Conservation (phyloP, 2,113 vertebrate species). For the Psittacus erithacus region DNA sequence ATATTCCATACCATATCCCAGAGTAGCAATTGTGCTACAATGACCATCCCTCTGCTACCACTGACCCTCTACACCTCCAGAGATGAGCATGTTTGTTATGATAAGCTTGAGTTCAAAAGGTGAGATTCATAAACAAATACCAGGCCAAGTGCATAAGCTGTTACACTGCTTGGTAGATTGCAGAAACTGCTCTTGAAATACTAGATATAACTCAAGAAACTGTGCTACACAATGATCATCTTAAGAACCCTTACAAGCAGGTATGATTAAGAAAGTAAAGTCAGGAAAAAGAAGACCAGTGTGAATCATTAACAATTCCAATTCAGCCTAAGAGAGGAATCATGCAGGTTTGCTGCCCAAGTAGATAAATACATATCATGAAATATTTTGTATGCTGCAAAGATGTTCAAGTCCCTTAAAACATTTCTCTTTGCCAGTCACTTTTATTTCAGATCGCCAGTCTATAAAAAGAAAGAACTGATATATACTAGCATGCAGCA, state of each 20-base stretch:
- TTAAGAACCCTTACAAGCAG: not conserved
- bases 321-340: not conserved
- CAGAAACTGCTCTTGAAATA: not conserved
- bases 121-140: not conserved
- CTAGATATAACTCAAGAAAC: not conserved
- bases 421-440: slow-evolving; percentile 30
- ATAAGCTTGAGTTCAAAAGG: not conserved
- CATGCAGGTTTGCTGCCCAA: not conserved
- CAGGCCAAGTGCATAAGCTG: not conserved
- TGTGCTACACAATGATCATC: not conserved
- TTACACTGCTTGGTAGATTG: not conserved
- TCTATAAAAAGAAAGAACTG: slow-evolving; percentile 40
- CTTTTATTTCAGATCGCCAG: slow-evolving; percentile 54
- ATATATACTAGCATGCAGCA: not conserved
- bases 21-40: not conserved
- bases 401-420: slow-evolving; percentile 5
- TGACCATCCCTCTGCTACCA: not conserved
- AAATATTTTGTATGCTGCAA: not conserved
- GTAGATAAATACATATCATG: not conserved
- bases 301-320: not conserved
- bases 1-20: not conserved
- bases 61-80: not conserved
- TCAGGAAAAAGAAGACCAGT: not conserved
- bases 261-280: not conserved
- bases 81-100: not conserved